These are phyloP conservation scores for Mystacides longicornis DNA, from an alignment of 2,888 invertebrate species.

Conservation along the genomic window DNA sequence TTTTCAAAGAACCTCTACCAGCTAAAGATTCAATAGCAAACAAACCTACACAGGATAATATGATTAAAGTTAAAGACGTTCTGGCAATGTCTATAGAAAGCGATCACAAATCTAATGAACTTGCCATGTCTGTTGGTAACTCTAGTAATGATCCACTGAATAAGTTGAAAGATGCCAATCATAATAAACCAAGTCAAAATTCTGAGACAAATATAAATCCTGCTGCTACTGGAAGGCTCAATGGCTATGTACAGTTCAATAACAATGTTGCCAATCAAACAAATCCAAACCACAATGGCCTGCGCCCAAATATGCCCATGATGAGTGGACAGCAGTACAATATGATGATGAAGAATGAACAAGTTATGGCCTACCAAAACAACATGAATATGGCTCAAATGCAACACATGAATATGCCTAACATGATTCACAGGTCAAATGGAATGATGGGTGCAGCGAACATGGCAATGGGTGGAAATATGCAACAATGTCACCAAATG, in stretches of 20 bases:
- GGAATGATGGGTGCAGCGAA: background rate
- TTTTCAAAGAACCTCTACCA: slow-evolving; percentile 21
- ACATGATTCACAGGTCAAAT: slow-evolving; percentile 26
- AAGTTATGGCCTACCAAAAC: slow-evolving; percentile 32
- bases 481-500: background rate
- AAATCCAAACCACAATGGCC: background rate
- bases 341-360: slow-evolving; percentile 31
- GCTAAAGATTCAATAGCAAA: slow-evolving; percentile 6
- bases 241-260: background rate
- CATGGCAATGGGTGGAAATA: background rate
- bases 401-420: slow-evolving; percentile 16
- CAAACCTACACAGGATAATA: slow-evolving; percentile 9
- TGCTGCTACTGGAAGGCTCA: background rate
- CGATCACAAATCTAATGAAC: slow-evolving; percentile 8
- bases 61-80: slow-evolving; percentile 14
- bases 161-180: slow-evolving; percentile 12
- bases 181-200: slow-evolving; percentile 1
- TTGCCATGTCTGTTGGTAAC: slow-evolving; percentile 22
- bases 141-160: slow-evolving; percentile 21
- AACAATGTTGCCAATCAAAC: slow-evolving; percentile 2
- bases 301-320: slow-evolving; percentile 4
- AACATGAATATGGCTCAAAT: slow-evolving; percentile 13
- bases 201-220: background rate
- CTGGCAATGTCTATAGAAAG: slow-evolving; percentile 18
- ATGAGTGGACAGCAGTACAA: slow-evolving; percentile 37